Evolutionary conservation across 2,888 invertebrate species (phyloP).

Genomic region (Drosophila yooni): DNA sequence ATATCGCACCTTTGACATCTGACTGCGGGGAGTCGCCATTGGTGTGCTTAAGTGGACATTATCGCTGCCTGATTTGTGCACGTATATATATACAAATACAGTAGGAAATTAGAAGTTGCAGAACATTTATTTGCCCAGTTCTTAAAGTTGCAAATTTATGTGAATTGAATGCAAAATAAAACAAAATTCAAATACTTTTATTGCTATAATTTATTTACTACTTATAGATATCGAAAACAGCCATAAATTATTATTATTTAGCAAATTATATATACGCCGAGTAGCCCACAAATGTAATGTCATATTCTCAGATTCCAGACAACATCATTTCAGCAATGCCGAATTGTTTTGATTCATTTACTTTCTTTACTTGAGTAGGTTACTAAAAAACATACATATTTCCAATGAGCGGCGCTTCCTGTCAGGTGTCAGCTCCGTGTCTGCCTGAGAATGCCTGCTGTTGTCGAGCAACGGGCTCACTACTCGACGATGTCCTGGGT

Average conservation of each 20-base stretch:
- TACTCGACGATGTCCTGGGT: conserved; percentile 50
- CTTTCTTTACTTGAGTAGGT: conserved; percentile 4
- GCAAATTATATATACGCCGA: neutral
- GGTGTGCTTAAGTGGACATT: conserved; percentile 56
- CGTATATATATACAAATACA: neutral
- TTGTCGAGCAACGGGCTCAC: neutral
- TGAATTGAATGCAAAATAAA: neutral
- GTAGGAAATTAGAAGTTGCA: neutral
- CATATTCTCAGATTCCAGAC: conserved; percentile 18
- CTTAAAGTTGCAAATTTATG: neutral
- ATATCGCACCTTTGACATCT: conserved; percentile 82
- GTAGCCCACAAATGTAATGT: conserved; percentile 14
- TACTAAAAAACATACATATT: neutral
- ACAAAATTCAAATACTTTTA: neutral
- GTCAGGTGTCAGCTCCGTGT: neutral
- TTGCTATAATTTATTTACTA: neutral
- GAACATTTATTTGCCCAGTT: neutral
- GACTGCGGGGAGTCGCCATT: conserved; percentile 26
- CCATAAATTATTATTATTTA: neutral
- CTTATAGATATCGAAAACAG: neutral
- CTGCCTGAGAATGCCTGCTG: neutral
- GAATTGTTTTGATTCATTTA: conserved; percentile 17
- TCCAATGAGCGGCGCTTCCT: conserved; percentile 22
- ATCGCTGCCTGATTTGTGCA: conserved; percentile 23
- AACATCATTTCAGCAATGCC: neutral